Conservation (phyloP, 2,797 vertebrate species). For the Staurois parvus region DNA sequence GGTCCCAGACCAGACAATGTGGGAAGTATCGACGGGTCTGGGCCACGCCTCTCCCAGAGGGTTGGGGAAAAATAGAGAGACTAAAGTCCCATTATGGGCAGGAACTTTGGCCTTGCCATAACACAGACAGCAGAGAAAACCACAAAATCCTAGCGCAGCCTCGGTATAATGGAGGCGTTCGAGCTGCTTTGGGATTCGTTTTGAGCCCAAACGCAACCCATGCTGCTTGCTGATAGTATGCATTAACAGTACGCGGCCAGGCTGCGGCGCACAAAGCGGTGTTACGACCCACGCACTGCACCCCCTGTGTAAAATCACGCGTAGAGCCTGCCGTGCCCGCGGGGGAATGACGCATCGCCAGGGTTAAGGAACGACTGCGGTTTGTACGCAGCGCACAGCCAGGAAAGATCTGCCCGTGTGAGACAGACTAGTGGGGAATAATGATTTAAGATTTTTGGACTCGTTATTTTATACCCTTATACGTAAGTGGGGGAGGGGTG, state of each 20-base stretch:
- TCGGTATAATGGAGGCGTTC: slow-evolving; percentile 31
- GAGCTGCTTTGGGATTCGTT: slow-evolving; percentile 1
- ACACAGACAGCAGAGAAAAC: not conserved
- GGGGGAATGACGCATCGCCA: slow-evolving; percentile 14
- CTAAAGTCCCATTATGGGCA: not conserved
- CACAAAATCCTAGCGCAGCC: not conserved
- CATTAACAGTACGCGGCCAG: slow-evolving; percentile 11
- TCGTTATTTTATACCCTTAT: slow-evolving; percentile 57
- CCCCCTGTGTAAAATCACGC: not conserved
- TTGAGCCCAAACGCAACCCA: slow-evolving; percentile 17
- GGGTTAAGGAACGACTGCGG: not conserved
- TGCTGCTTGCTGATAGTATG: slow-evolving; percentile 33
- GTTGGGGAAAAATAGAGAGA: slow-evolving; percentile 55
- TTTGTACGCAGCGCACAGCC: not conserved
- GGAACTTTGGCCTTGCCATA: slow-evolving; percentile 20
- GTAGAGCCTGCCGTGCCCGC: not conserved
- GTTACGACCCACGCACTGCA: not conserved
- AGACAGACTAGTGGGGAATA: not conserved
- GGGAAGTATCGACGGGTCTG: slow-evolving; percentile 53
- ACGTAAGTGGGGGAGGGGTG: slow-evolving; percentile 29
- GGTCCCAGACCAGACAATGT: slow-evolving; percentile 2
- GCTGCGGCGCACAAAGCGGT: slow-evolving; percentile 16
- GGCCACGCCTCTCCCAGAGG: slow-evolving; percentile 62
- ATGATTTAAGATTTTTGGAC: slow-evolving; percentile 26
- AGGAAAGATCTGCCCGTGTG: slow-evolving; percentile 7